phyloP scores from a whole-genome alignment of 2,888 invertebrate species.

The Rhodophaea formosa region DNA sequence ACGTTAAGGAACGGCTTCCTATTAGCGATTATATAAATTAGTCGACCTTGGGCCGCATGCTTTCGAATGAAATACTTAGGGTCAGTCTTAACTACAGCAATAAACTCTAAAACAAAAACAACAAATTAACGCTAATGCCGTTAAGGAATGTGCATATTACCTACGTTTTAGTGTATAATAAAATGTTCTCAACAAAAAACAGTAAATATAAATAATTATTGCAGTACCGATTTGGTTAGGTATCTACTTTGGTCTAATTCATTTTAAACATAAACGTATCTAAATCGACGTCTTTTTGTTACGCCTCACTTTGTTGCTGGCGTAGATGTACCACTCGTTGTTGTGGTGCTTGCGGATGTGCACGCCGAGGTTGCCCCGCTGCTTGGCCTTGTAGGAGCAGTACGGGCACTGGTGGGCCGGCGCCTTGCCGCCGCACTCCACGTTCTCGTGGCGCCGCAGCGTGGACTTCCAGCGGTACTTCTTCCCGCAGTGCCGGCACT shows the following conservation, averaged over 20 bases:
- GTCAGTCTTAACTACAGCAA: conserved; percentile 77
- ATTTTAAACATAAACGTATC: conserved; percentile 27
- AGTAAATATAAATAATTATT: conserved; percentile 72
- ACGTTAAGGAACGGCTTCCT: conserved; percentile 15
- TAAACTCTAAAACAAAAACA: conserved; percentile 77
- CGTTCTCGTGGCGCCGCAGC: conserved; percentile 89
- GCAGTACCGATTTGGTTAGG: conserved; percentile 79
- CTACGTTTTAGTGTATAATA: conserved; percentile 71
- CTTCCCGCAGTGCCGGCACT: conserved; percentile 92
- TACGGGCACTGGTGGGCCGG: conserved; percentile 90
- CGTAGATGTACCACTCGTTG: conserved; percentile 76
- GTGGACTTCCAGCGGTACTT: conserved; percentile 93
- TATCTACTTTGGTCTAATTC: conserved; percentile 74
- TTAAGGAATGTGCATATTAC: conserved; percentile 77
- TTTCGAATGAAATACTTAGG: conserved; percentile 66
- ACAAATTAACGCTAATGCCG: conserved; percentile 71
- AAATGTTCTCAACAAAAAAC: conserved; percentile 68
- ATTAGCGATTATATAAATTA: conserved; percentile 7
- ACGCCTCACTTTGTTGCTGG: conserved; percentile 71
- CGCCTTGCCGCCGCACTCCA: conserved; percentile 91
- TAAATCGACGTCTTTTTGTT: conserved; percentile 67
- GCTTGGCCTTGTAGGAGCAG: conserved; percentile 89
- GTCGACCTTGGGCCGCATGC: conserved; percentile 52
- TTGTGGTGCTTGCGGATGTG: conserved; percentile 90
- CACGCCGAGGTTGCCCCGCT: conserved; percentile 90